phyloP scores from a whole-genome alignment of 2,113 vertebrate genomes.

The Pavo muticus region DNA sequence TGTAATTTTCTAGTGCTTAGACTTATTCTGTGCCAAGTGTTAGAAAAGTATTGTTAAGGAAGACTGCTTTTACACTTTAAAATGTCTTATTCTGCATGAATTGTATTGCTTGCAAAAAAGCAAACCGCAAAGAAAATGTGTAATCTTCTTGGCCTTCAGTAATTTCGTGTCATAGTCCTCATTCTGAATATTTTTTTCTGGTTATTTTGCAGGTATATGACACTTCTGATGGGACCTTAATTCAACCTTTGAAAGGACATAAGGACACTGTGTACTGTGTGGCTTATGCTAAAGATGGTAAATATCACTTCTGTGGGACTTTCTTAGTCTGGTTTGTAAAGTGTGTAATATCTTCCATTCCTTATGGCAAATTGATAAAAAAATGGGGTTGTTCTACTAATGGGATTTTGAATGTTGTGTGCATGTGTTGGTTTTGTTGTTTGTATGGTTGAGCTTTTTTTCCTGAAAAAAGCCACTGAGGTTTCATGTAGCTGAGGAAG shows the following conservation, averaged over 20 bases:
- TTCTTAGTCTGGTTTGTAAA: background rate
- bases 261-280: conserved; percentile 97
- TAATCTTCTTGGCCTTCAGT: background rate
- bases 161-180: background rate
- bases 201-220: conserved; percentile 89
- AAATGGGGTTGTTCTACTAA: rapidly evolving
- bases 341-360: rapidly evolving
- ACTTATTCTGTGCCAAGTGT: background rate
- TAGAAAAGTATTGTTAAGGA: background rate
- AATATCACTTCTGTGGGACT: background rate
- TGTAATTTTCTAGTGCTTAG: conserved; percentile 16
- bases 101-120: background rate
- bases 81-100: background rate
- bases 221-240: conserved; percentile 91
- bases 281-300: conserved; percentile 97
- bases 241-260: conserved; percentile 95
- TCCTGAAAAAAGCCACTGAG: background rate
- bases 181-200: background rate
- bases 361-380: background rate
- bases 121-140: background rate
- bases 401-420: rapidly evolving
- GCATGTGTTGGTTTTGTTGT: background rate
- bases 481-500: rapidly evolving
- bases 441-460: background rate
- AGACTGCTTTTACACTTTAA: background rate